Conservation (phyloP, 2,113 vertebrate genomes). For the Hippolais icterina region DNA sequence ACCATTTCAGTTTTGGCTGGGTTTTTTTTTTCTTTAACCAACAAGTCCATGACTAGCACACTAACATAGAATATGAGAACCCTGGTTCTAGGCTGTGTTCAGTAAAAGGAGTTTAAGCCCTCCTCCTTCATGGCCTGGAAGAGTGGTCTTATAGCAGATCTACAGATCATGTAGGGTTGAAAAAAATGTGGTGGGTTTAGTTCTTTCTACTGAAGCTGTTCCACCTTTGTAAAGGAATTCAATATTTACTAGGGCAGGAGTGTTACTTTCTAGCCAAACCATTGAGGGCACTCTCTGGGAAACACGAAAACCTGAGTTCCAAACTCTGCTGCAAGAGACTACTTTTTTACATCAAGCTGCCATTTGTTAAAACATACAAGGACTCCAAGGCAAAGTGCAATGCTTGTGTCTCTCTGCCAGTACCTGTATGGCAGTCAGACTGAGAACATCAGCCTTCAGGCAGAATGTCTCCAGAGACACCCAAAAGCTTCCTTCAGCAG, state of each 20-base stretch:
- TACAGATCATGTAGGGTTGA: background rate
- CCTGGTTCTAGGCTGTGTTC: background rate
- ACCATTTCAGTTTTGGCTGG: background rate
- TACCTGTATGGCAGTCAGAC: fast-evolving
- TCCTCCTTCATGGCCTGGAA: background rate
- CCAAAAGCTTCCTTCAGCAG: background rate
- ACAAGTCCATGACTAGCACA: background rate
- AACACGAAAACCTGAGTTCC: background rate
- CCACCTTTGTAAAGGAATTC: background rate
- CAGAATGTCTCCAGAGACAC: background rate
- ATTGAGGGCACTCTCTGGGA: background rate
- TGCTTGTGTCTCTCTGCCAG: background rate
- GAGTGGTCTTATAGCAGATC: background rate
- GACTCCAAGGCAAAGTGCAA: background rate
- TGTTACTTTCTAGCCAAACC: background rate
- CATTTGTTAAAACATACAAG: background rate
- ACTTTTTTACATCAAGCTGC: background rate
- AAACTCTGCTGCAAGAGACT: background rate
- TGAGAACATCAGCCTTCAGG: background rate
- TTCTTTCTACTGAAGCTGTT: slow-evolving; percentile 3
- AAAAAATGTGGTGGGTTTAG: background rate
- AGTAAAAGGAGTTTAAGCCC: background rate
- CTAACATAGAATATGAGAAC: background rate
- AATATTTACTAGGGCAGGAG: background rate
- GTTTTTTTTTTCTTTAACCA: background rate